phyloP scores from a whole-genome alignment of 2,797 vertebrate species.

The Xenopus petersii region DNA sequence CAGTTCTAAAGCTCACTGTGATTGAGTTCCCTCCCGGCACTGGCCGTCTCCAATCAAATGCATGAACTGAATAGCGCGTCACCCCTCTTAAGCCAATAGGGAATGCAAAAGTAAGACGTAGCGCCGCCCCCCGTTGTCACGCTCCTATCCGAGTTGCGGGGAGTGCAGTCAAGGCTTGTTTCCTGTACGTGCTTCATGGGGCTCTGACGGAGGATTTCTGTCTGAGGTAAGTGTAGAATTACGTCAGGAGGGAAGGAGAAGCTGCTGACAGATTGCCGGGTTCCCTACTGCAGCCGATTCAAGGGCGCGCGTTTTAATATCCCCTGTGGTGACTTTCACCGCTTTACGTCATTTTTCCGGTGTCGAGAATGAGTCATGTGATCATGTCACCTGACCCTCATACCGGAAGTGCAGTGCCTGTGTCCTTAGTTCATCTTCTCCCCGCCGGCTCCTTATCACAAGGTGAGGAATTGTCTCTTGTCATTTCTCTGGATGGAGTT shows the following conservation, averaged over 20 bases:
- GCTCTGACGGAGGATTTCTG: conserved; percentile 95
- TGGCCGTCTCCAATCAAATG: background rate
- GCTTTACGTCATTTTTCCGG: too few relatives aligned
- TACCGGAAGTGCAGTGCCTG: too few relatives aligned
- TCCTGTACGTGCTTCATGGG: conserved; percentile 99
- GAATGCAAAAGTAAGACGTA: background rate
- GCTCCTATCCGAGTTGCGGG: conserved; percentile 70
- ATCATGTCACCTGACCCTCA: too few relatives aligned
- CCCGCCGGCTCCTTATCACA: too few relatives aligned
- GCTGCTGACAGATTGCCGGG: too few relatives aligned
- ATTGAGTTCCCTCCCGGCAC: background rate
- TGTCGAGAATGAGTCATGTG: too few relatives aligned
- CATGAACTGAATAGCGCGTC: conserved; percentile 56
- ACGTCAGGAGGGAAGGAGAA: conserved; percentile 29
- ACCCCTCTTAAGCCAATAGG: conserved; percentile 59
- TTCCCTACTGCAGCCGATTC: too few relatives aligned
- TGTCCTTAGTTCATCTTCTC: too few relatives aligned
- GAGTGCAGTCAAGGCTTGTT: conserved; percentile 69
- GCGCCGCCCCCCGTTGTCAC: background rate
- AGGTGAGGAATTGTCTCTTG: too few relatives aligned
- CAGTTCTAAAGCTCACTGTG: background rate
- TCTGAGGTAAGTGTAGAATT: conserved; percentile 98
- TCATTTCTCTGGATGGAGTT: too few relatives aligned
- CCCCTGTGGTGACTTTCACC: too few relatives aligned
- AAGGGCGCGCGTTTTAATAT: too few relatives aligned